Evolutionary conservation across 2,888 invertebrate genomes (phyloP), one percentile per base, ranked within the genome.

Genomic region (Pristionchus maxplancki): DNA sequence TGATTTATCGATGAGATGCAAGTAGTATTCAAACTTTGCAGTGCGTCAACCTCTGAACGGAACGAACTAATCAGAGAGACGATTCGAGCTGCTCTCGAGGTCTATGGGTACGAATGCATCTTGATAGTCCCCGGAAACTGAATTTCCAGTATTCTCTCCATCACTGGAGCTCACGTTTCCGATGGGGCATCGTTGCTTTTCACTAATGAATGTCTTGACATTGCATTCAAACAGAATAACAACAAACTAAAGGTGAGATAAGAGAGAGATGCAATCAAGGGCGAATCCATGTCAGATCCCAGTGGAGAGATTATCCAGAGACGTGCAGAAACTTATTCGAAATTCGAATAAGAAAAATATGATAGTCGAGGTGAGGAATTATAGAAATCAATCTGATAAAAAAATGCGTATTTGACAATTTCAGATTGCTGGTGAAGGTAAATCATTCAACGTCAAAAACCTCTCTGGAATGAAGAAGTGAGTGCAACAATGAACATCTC

Each of bases 171-270:
- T 1, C 37, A 53, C 9, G 44, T 53, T 1, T 58, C 50, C 28
- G 85, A 85, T 85, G 85, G 85, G 24, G 62, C 67, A 24, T 53
- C 85, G n/a, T 24, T 85, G 44, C 28, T 85, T 64, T 85, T 37
- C 85, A 34, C 67, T 0, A 85, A 67, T 48, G 85, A 85, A 31
- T 24, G 0, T 2, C 24, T 85, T 13, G 62, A 44, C 15, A 48
- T 0, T 5, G n/a, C 24, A 28, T 64, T 85, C 64, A 85, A 85
- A 15, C 64, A 13, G n/a, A 40, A 64, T 37, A 20, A 67, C 17
- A n/a, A 85, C 31, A 40, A 13, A 8, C 9, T 85, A 15, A 85
- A 11, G n/a, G 85, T 85, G 15, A 64, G 67, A 31, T 34, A 0
- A 24, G 31, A 34, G 15, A 31, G 11, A 11, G 15, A 0, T 67